phyloP scores from a whole-genome alignment of 2,888 invertebrate species.

The Leptinotarsa haldemani region DNA sequence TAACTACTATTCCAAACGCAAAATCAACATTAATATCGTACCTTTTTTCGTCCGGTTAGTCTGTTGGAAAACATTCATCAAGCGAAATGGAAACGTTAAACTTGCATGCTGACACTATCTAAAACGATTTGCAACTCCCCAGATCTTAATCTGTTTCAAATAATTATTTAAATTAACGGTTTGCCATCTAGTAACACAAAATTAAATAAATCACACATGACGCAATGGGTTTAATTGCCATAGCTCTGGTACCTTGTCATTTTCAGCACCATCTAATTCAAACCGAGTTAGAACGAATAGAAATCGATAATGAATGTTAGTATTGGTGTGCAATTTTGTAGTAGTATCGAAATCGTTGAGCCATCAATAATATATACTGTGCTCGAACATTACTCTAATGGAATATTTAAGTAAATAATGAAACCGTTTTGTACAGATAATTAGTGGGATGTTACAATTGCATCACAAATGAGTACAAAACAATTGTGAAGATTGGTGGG shows the following conservation, averaged over 20 bases:
- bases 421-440: background rate
- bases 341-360: background rate
- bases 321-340: constrained; percentile 15
- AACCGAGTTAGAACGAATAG: constrained; percentile 5
- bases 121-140: constrained; percentile 32
- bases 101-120: constrained; percentile 32
- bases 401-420: background rate
- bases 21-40: constrained; percentile 20
- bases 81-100: constrained; percentile 32
- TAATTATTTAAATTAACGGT: constrained; percentile 32
- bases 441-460: too few species aligned
- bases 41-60: constrained; percentile 20
- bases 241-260: constrained; percentile 28
- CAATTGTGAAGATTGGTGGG: too few species aligned
- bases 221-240: constrained; percentile 30
- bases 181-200: constrained; percentile 30
- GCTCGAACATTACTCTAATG: background rate
- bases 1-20: constrained; percentile 12
- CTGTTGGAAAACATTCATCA: constrained; percentile 23
- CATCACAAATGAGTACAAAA: too few species aligned
- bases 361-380: background rate
- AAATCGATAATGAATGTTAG: constrained; percentile 15
- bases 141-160: constrained; percentile 31
- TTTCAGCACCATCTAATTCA: constrained; percentile 21
- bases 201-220: constrained; percentile 36